phyloP scores from a whole-genome alignment of 1,140 invertebrate species.

The Phthorimaea operculella region DNA sequence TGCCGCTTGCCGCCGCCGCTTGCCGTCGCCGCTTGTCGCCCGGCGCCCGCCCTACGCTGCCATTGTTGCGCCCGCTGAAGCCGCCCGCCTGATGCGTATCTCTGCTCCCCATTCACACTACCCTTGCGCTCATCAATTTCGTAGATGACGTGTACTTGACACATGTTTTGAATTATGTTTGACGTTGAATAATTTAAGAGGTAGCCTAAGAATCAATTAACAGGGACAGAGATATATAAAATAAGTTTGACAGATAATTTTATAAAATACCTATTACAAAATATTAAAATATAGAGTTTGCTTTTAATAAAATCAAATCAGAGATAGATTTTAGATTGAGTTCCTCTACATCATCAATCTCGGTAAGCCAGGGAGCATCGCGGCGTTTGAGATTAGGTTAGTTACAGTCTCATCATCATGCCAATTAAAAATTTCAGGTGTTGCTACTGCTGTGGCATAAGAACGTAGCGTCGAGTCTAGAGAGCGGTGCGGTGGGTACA shows the following conservation, averaged over 20 bases:
- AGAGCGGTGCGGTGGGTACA: not conserved
- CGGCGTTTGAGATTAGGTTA: not conserved
- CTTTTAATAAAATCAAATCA: too few relatives aligned
- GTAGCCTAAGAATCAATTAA: too few relatives aligned
- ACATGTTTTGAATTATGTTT: too few relatives aligned
- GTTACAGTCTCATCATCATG: too few relatives aligned
- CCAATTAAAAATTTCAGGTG: not conserved
- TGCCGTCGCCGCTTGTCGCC: conserved; percentile 27
- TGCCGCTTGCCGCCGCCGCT: conserved; percentile 12
- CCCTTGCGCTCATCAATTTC: not conserved
- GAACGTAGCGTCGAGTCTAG: not conserved
- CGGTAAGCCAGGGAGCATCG: not conserved
- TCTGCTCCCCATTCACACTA: conserved; percentile 19
- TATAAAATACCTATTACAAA: too few relatives aligned
- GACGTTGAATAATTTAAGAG: too few relatives aligned
- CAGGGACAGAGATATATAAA: too few relatives aligned
- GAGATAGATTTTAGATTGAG: too few relatives aligned
- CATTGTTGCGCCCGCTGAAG: conserved; percentile 32
- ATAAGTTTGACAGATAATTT: too few relatives aligned
- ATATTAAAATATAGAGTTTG: too few relatives aligned
- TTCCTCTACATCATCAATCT: too few relatives aligned
- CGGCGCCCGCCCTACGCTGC: conserved; percentile 32
- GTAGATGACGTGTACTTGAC: too few relatives aligned
- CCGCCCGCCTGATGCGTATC: conserved; percentile 3
- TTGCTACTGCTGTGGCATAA: not conserved